phyloP scores from a whole-genome alignment of 35 echinoderm and acorn worm species.

The Diadema setosum region DNA sequence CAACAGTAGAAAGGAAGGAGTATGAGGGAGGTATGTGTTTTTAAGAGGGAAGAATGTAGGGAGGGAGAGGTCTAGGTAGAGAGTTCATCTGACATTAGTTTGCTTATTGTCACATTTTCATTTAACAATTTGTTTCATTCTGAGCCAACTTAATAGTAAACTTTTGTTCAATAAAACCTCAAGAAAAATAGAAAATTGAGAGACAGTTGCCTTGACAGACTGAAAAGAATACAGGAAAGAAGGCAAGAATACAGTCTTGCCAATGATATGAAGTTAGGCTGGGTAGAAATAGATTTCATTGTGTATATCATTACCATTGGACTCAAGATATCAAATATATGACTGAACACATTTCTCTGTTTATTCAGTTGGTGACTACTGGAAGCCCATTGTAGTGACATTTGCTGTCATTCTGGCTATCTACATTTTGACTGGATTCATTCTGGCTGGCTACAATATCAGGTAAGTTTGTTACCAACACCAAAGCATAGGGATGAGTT shows the following conservation, averaged over 20 bases:
- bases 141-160: too few relatives aligned
- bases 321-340: background rate
- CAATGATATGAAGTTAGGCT: background rate
- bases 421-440: conserved; percentile 20
- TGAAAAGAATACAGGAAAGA: background rate
- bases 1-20: too few relatives aligned
- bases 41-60: too few relatives aligned
- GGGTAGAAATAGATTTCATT: background rate
- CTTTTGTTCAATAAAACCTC: too few relatives aligned
- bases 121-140: too few relatives aligned
- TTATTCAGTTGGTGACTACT: background rate
- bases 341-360: background rate
- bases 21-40: too few relatives aligned
- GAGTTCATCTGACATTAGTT: too few relatives aligned
- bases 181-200: background rate
- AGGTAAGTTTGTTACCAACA: conserved; percentile 12
- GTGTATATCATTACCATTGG: too few relatives aligned
- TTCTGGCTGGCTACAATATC: background rate
- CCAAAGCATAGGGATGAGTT: too few relatives aligned
- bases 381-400: conserved; percentile 43
- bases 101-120: too few relatives aligned
- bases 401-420: conserved; percentile 30
- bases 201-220: background rate
- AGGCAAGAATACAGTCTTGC: background rate
- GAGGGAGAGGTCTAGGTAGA: too few relatives aligned